phyloP scores from a whole-genome alignment of 1,140 invertebrate species.

The Polypedilum pembai region DNA sequence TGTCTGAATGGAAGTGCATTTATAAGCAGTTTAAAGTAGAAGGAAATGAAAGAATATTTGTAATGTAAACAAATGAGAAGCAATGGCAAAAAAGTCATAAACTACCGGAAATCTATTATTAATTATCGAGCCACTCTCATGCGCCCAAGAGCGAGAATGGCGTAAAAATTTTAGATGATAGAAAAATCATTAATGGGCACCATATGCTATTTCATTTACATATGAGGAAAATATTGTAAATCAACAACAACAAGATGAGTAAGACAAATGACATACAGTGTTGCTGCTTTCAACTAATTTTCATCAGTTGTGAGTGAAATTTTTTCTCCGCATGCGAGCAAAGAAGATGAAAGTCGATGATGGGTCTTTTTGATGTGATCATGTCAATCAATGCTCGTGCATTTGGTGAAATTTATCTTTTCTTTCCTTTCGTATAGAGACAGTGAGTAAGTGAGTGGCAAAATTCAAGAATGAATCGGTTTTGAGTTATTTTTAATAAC shows the following conservation, averaged over 20 bases:
- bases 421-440: neutral
- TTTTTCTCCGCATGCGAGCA: neutral
- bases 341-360: neutral
- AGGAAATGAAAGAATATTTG: neutral
- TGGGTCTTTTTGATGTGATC: conserved; percentile 8
- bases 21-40: no score
- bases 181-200: neutral
- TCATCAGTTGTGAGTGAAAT: neutral
- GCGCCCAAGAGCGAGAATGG: neutral
- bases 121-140: neutral
- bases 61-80: neutral
- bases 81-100: conserved; percentile 9
- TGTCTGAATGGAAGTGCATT: neutral
- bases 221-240: neutral
- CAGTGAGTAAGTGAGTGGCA: neutral
- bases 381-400: neutral
- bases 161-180: neutral
- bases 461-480: neutral
- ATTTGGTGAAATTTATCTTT: neutral
- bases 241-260: neutral
- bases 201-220: conserved; percentile 1
- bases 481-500: neutral
- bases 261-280: neutral
- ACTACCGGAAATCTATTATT: conserved; percentile 25
- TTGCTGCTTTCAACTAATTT: conserved; percentile 4